phyloP scores from a whole-genome alignment of 2,113 vertebrate genomes.

The Tragelaphus imberbis region DNA sequence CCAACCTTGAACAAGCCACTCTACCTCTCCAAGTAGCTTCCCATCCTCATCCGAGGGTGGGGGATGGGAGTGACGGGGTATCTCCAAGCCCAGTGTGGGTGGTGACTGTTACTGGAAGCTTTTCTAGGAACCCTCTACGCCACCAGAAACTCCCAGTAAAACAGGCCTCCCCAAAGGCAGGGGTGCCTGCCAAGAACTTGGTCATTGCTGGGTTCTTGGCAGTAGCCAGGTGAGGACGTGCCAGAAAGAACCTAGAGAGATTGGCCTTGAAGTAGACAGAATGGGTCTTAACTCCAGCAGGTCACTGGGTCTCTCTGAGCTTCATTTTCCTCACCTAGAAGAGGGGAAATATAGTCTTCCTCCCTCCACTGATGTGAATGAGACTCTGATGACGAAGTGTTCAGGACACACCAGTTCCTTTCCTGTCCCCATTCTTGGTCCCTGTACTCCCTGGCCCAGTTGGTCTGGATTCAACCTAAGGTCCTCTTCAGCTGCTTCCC shows the following conservation, averaged over 20 bases:
- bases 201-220: conserved; percentile 35
- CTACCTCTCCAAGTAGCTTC: background rate
- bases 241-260: conserved; percentile 40
- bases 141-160: background rate
- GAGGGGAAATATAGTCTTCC: background rate
- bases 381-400: background rate
- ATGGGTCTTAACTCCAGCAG: background rate
- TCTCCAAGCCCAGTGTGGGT: background rate
- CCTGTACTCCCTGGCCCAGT: background rate
- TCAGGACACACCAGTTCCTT: background rate
- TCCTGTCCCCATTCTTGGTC: background rate
- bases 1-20: background rate
- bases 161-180: background rate
- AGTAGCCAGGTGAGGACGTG: conserved; percentile 17
- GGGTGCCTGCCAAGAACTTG: conserved; percentile 29
- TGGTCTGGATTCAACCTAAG: background rate
- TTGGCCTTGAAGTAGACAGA: background rate
- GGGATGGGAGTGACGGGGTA: background rate
- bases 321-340: background rate
- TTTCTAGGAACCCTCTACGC: conserved; percentile 23
- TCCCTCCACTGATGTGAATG: background rate
- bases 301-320: background rate
- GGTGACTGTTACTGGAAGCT: background rate
- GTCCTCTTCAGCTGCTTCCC: background rate
- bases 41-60: background rate